Conservation (phyloP, 2,888 invertebrate genomes). For the Maniola hyperantus region DNA sequence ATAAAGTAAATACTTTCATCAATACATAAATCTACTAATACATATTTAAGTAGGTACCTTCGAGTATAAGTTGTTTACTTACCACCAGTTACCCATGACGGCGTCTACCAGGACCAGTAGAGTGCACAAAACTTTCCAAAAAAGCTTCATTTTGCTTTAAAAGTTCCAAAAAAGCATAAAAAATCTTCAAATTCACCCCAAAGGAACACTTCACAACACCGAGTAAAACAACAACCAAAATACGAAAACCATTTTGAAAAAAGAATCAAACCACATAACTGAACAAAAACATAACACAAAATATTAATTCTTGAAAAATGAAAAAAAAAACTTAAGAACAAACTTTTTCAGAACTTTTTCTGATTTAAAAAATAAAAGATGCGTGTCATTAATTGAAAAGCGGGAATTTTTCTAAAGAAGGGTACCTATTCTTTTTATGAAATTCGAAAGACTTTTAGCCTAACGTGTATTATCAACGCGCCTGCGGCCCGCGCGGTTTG, state of each 20-base stretch:
- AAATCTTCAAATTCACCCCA: constrained; percentile 46
- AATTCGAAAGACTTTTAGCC: constrained; percentile 63
- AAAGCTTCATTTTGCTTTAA: constrained; percentile 68
- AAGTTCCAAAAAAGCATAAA: constrained; percentile 49
- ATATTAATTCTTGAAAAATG: constrained; percentile 59
- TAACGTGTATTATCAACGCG: constrained; percentile 58
- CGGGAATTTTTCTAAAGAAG: constrained; percentile 36
- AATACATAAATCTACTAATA: constrained; percentile 17
- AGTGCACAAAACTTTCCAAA: constrained; percentile 70
- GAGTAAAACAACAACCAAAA: constrained; percentile 51
- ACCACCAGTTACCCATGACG: constrained; percentile 75
- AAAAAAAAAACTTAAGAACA: constrained; percentile 63
- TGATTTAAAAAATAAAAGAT: constrained; percentile 53
- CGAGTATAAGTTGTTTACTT: constrained; percentile 49
- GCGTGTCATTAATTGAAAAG: constrained; percentile 44
- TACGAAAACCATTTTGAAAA: constrained; percentile 48
- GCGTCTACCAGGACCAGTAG: constrained; percentile 65
- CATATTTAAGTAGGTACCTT: constrained; percentile 14
- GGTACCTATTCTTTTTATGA: constrained; percentile 50
- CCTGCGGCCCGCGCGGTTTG: constrained; percentile 73
- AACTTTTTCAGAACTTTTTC: constrained; percentile 58
- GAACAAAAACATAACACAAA: constrained; percentile 57
- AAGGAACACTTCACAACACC: constrained; percentile 50
- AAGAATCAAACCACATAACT: constrained; percentile 60
- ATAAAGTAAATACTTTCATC: constrained; percentile 20